Evolutionary conservation across 2,888 invertebrate genomes (phyloP), one percentile per base, ranked within the genome.

Genomic region (Caenorhabditis angaria): DNA sequence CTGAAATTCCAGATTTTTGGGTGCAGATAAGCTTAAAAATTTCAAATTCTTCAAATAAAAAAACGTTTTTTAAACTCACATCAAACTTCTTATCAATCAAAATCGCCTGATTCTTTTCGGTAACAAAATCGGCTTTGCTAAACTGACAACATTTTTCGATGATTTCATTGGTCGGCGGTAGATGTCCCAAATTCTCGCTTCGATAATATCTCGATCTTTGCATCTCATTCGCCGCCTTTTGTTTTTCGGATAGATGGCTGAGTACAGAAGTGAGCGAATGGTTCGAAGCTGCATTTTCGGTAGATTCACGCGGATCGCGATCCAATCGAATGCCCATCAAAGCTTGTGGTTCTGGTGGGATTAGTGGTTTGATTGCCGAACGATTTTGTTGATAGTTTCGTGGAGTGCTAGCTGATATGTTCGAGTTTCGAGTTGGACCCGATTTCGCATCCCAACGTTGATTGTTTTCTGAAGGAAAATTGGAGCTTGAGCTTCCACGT

Each of bases 81-180:
- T 59, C 35, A 8, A 20, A 35, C 14, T 56, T 65, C 12, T 20
- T 53, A 0, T 51, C 53, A 14, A 65, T 29, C n/a, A 58, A 35
- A 48, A 61, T 70, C 51, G 35, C 22, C 10, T 20, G 47, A 57
- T 65, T 70, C 28, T 48, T 61, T 3, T 56, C 61, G 8, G 65
- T n/a, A 6, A 66, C 66, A 47, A 66, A 71, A 0, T 41, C 27
- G 22, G 41, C 41, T 41, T 41, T 41, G 14, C 14, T 41, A 41
- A 18, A 41, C 18, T 14, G 41, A 12, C 2, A 14, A 41, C 41
- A 41, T 10, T 12, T 3, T 18, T 41, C 41, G 2, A 41, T 41
- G 18, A 41, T 41, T 41, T 41, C n/a, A n/a, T n/a, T 41, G 3
- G 41, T 32, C 32, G 32, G 10, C 61, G 6, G 70, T 22, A 24